These are phyloP conservation scores for Nasonia oneida DNA, from an alignment of 2,888 invertebrate species.

Conservation along the genomic window DNA sequence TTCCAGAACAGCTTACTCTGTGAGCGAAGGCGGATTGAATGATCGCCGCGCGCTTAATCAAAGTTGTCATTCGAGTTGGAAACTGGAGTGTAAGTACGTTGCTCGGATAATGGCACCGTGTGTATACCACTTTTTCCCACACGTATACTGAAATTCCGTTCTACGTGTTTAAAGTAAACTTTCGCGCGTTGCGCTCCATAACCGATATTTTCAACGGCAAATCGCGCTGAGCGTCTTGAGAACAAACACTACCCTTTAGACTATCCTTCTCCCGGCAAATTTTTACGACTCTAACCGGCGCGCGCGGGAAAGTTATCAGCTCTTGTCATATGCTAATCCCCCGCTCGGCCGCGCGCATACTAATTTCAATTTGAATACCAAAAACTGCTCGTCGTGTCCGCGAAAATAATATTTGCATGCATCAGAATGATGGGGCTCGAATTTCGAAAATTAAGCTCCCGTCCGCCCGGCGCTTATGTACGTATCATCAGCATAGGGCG, in stretches of 20 bases:
- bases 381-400: constrained; percentile 1
- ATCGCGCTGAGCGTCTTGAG: neutral
- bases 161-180: neutral
- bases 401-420: constrained; percentile 53
- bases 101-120: neutral
- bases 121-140: neutral
- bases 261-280: constrained; percentile 5
- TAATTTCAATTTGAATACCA: constrained; percentile 55
- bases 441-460: constrained; percentile 27
- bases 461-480: neutral
- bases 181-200: neutral
- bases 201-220: neutral
- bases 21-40: neutral
- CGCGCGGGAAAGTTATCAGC: neutral
- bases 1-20: neutral
- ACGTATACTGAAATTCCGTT: neutral
- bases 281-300: constrained; percentile 26
- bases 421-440: constrained; percentile 29
- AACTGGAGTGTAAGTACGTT: neutral
- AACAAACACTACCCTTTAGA: neutral
- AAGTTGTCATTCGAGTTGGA: neutral
- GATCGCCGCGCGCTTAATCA: neutral
- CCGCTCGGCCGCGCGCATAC: constrained; percentile 15
- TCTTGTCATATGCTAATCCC: constrained; percentile 37
- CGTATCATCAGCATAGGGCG: neutral